Base-by-base conservation (phyloP, 2,888 invertebrate genomes). In the Vanessa cardui region DNA sequence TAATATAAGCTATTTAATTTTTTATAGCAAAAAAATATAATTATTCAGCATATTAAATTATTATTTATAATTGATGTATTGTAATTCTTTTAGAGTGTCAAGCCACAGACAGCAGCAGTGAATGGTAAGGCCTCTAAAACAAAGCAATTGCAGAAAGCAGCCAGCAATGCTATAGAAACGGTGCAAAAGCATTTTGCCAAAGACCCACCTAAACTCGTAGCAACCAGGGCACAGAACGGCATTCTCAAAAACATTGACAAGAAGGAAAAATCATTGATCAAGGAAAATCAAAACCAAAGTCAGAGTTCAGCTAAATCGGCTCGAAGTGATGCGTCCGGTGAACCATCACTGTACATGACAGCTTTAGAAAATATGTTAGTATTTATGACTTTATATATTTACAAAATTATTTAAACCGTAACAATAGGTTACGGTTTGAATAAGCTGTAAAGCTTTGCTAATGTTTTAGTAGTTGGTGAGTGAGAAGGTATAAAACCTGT, bases 261-360 rank as follows among this genome's bases (percentile, higher is more conserved):
- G 39, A 39, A 87, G 33, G 87, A 84, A 68, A 88, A 88, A 56
- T 77, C 77, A 0, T 45, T 74, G 12, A 77, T 71, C 70, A 83
- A 83, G 60, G 84, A 84, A 59, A 85, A 87, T 68, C 89, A 89
- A 72, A 91, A 88, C 52, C 84, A 86, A 64, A 90, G 88, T 69
- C 81, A 84, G 44, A 83, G 77, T 60, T 92, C 92, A 39, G 78
- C 80, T 0, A 89, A 93, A 46, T 93, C 94, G 9, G 87, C 87
- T 0, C 88, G 92, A 68, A 96, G 96, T 80, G 95, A 95, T 88
- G 94, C 95, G 62, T 96, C 96, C 72, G 95, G 95, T 78, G 96
- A 96, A 76, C 96, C 96, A 52, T 96, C 96, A 26, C 87, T 97
- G 46, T 97, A 97, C 78, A 93, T 95, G 81, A 96, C 96, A 70